phyloP scores from a whole-genome alignment of 1,140 invertebrate species.

The Sminthurinus signatus region DNA sequence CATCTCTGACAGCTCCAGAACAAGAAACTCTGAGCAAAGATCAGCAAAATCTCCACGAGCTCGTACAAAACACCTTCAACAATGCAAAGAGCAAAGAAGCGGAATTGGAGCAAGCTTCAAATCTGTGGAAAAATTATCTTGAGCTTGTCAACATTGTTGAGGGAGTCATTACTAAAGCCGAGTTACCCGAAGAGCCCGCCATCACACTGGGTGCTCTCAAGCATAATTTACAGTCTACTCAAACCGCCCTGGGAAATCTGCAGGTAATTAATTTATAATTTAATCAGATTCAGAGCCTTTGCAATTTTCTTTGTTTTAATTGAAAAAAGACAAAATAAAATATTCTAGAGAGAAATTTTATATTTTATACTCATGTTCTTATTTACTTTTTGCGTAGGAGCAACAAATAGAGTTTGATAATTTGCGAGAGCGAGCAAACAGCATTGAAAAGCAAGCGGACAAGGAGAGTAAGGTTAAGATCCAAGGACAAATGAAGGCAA shows the following conservation, averaged over 20 bases:
- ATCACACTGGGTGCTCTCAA: slow-evolving; percentile 67
- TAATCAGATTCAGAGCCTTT: too few relatives aligned
- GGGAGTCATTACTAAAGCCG: slow-evolving; percentile 61
- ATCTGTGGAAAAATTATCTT: slow-evolving; percentile 72
- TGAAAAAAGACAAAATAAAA: too few relatives aligned
- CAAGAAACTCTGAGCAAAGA: slow-evolving; percentile 73
- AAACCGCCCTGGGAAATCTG: slow-evolving; percentile 66
- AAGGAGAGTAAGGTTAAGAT: slow-evolving; percentile 56
- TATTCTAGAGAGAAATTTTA: background rate
- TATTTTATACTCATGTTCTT: background rate
- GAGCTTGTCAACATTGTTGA: slow-evolving; percentile 67
- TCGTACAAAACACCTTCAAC: slow-evolving; percentile 72
- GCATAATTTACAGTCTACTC: slow-evolving; percentile 71
- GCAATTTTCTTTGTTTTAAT: too few relatives aligned
- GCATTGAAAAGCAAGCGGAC: slow-evolving; percentile 59
- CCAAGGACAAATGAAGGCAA: slow-evolving; percentile 54
- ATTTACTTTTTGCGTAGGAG: slow-evolving; percentile 47
- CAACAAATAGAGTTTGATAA: slow-evolving; percentile 57
- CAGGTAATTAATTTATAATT: slow-evolving; percentile 46
- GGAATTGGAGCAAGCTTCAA: slow-evolving; percentile 65
- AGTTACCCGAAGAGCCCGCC: slow-evolving; percentile 66
- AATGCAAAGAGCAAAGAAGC: slow-evolving; percentile 68
- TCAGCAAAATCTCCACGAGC: slow-evolving; percentile 67
- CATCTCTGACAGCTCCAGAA: slow-evolving; percentile 66
- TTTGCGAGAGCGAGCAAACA: slow-evolving; percentile 58